Evolutionary conservation across 2,888 invertebrate species (phyloP).

Genomic region (Phlogophora meticulosa): DNA sequence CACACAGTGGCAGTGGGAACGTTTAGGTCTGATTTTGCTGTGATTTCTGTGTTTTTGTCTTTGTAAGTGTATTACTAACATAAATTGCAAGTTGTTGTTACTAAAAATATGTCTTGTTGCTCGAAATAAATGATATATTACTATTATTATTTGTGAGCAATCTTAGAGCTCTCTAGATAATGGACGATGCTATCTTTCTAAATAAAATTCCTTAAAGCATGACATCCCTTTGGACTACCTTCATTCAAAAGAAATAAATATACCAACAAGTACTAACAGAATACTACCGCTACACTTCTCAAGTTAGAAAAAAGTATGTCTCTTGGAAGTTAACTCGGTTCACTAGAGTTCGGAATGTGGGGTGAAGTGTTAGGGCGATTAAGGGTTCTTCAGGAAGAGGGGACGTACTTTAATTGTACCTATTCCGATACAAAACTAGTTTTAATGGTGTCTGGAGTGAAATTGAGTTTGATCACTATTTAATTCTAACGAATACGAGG

Average conservation of each 20-base stretch:
- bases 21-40: no score
- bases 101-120: no score
- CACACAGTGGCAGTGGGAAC: no score
- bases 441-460: constrained; percentile 35
- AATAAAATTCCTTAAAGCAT: background rate
- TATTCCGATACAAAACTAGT: constrained; percentile 33
- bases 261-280: constrained; percentile 18
- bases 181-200: no score
- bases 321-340: constrained; percentile 52
- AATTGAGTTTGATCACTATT: background rate
- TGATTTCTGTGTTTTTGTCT: no score
- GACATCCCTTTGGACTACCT: background rate
- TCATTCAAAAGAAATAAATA: background rate
- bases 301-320: constrained; percentile 53
- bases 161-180: no score
- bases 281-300: constrained; percentile 7
- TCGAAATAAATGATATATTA: no score
- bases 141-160: no score
- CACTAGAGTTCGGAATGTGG: constrained; percentile 53
- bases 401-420: constrained; percentile 32
- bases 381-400: constrained; percentile 50
- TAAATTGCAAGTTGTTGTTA: no score
- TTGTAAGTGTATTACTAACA: no score
- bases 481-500: background rate
- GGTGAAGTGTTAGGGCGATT: constrained; percentile 59